These are phyloP conservation scores for Ramphastos sulfuratus DNA, from an alignment of 2,113 vertebrate genomes.

Conservation along the genomic window DNA sequence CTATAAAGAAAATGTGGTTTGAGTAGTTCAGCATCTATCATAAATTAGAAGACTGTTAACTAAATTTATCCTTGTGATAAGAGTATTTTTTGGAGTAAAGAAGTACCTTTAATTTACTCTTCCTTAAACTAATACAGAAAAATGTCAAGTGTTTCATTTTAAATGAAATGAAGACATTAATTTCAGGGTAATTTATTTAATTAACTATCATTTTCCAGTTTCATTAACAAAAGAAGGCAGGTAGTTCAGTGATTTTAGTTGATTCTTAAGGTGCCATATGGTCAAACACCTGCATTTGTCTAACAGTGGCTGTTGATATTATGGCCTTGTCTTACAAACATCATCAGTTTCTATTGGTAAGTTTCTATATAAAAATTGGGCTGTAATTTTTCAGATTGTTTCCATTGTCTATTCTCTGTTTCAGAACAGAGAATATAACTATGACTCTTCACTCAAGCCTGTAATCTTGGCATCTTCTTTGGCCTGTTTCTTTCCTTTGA, in stretches of 20 bases:
- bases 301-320: neutral
- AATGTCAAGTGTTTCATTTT: neutral
- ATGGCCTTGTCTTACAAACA: rapidly evolving
- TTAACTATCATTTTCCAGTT: neutral
- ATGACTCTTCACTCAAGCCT: neutral
- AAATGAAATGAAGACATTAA: neutral
- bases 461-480: neutral
- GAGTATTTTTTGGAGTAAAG: neutral
- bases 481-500: neutral
- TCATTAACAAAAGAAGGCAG: neutral
- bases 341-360: neutral
- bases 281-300: neutral
- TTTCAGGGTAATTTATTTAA: neutral
- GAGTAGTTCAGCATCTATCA: neutral
- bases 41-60: neutral
- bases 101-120: neutral
- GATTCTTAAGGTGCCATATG: neutral
- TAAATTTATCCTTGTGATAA: neutral
- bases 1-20: neutral
- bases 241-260: neutral
- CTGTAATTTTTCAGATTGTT: neutral
- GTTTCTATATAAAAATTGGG: neutral
- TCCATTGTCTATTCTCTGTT: neutral
- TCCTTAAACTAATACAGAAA: neutral
- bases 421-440: neutral